phyloP scores from a whole-genome alignment of 2,113 vertebrate genomes.

The Chaetodon auriga region DNA sequence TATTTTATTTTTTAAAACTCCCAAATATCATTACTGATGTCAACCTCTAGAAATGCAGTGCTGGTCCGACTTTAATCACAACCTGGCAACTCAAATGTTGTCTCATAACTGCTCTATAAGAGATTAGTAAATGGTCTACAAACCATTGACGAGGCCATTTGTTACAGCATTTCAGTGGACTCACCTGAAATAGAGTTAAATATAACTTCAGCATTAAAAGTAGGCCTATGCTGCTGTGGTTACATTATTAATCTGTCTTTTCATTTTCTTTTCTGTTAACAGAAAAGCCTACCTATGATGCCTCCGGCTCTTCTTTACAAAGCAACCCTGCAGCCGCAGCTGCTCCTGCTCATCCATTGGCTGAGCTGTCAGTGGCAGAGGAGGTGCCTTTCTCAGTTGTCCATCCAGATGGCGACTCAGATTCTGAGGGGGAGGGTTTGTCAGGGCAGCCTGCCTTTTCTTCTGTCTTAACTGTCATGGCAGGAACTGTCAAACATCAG shows the following conservation, averaged over 20 bases:
- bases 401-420: slow-evolving; percentile 69
- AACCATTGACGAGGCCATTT: neutral
- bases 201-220: neutral
- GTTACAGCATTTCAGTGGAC: neutral
- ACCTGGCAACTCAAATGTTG: neutral
- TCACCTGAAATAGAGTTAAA: no score
- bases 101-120: neutral
- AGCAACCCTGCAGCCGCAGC: slow-evolving; percentile 62
- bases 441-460: slow-evolving; percentile 81
- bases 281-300: slow-evolving; percentile 82
- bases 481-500: slow-evolving; percentile 78
- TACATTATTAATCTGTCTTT: neutral
- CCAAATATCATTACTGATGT: no score
- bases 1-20: no score
- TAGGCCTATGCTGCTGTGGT: no score
- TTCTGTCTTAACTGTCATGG: slow-evolving; percentile 81
- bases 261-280: slow-evolving; percentile 45
- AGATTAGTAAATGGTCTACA: neutral
- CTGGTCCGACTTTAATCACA: neutral
- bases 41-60: no score
- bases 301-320: slow-evolving; percentile 78
- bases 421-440: slow-evolving; percentile 66
- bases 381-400: slow-evolving; percentile 72
- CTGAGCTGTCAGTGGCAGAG: slow-evolving; percentile 63
- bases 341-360: slow-evolving; percentile 59